These are phyloP conservation scores for Aleiodes alternator DNA, from an alignment of 2,888 invertebrate genomes.

Conservation along the genomic window DNA sequence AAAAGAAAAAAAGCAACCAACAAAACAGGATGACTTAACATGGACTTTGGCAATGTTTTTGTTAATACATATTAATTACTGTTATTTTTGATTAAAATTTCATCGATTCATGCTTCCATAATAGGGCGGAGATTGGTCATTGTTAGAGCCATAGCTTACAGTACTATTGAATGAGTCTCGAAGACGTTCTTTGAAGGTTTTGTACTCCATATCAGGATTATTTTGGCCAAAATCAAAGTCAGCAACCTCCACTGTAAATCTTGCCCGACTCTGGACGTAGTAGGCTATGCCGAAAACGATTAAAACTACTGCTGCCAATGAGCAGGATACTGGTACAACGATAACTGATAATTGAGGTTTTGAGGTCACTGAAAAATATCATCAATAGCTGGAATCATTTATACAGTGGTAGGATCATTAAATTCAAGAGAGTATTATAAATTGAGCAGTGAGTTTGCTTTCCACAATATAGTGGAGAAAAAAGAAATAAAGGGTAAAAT, in stretches of 20 bases:
- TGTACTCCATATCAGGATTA: constrained; percentile 88
- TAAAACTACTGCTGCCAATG: constrained; percentile 87
- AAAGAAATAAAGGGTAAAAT: no score
- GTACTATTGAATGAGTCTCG: constrained; percentile 85
- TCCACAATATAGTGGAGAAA: no score
- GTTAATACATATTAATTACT: constrained; percentile 11
- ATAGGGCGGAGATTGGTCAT: constrained; percentile 66
- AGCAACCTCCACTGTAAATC: constrained; percentile 90
- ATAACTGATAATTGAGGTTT: constrained; percentile 92
- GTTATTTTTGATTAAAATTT: constrained; percentile 24
- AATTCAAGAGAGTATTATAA: no score
- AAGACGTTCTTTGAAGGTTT: constrained; percentile 89
- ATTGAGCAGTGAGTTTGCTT: no score
- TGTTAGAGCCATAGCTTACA: constrained; percentile 72
- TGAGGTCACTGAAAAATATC: constrained; percentile 79
- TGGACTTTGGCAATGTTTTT: constrained; percentile 34
- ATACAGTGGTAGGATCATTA: no score
- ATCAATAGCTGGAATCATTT: constrained; percentile 30
- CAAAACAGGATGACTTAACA: constrained; percentile 49
- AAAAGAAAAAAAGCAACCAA: constrained; percentile 28
- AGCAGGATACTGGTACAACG: constrained; percentile 90
- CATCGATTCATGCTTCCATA: constrained; percentile 72
- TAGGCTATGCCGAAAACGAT: constrained; percentile 93
- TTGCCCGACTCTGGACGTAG: constrained; percentile 87
- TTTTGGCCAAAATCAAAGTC: constrained; percentile 93